Base-by-base conservation (phyloP, 2,888 invertebrate species). In the Hymenopus coronatus region DNA sequence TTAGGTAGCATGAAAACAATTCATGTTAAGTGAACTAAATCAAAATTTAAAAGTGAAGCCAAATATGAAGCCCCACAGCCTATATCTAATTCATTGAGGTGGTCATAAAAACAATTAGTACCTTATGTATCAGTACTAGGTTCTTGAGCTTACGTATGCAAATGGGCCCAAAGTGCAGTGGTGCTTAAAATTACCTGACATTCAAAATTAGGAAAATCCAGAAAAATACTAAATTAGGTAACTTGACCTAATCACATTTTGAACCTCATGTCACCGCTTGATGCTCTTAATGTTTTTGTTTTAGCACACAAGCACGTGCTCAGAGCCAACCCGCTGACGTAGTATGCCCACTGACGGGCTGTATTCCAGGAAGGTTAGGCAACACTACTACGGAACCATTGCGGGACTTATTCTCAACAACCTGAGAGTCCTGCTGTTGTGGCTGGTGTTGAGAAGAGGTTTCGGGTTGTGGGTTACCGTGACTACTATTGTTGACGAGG, bases 321-420 rank as follows among this genome's bases (percentile, higher is more conserved):
- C 54, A 70, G 20, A 95, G 95, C 96, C 96, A 96, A 91, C 96
- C 96, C 87, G 96, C 94, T 90, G 96, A 95, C 92, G 95, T 95
- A 93, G 96, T 95, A 93, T 96, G 96, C 1, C 96, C 96, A 93
- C 96, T 96, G 91, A 96, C 94, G 91, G 96, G 96, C 92, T 96
- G 96, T 90, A 97, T 96, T 91, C 96, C 96, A 27, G 96, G 95
- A 91, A 96, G 94, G 92, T 96, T 95, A 91, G 96, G 95, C 91
- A 95, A 93, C 92, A 95, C 94, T 91, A 94, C 94, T 92, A 95
- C 94, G 91, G 96, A 95, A 90, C 95, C 95, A 93, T 94, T 94
- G 88, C 93, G 92, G 46, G 91, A 91, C 91, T 94, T 94, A 89
- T 85, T 85, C 33, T 87, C 86, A 27, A 70, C 87, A 85, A 85